These are phyloP conservation scores for Hemibagrus wyckioides DNA, from an alignment of 2,113 vertebrate genomes.

Conservation along the genomic window DNA sequence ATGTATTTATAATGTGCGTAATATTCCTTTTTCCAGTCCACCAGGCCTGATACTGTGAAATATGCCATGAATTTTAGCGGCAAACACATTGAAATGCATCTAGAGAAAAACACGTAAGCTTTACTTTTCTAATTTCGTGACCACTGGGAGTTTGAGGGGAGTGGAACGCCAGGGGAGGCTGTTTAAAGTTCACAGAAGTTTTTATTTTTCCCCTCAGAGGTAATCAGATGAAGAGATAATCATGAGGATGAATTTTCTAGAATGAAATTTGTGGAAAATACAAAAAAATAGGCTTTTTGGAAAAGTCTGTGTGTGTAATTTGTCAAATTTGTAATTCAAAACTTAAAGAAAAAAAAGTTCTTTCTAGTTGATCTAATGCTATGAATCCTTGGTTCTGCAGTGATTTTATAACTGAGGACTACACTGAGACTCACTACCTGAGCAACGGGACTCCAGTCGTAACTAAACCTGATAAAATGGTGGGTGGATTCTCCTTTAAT, in stretches of 20 bases:
- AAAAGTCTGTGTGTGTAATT: background rate
- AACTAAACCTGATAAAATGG: conserved; percentile 64
- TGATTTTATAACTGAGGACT: conserved; percentile 68
- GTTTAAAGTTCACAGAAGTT: background rate
- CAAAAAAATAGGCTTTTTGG: background rate
- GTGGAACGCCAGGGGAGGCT: background rate
- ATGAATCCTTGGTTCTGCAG: conserved; percentile 56
- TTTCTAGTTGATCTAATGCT: background rate
- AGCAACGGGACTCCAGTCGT: conserved; percentile 66
- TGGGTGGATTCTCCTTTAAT: conserved; percentile 53
- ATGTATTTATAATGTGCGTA: background rate
- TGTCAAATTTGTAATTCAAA: background rate
- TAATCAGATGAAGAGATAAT: no score
- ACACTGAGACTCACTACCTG: conserved; percentile 73
- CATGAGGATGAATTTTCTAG: background rate
- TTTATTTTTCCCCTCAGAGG: background rate
- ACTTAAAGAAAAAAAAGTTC: background rate
- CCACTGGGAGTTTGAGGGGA: background rate
- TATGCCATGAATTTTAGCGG: conserved; percentile 70
- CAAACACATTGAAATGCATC: conserved; percentile 67
- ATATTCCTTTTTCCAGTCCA: conserved; percentile 40
- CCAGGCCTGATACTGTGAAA: conserved; percentile 62
- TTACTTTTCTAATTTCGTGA: background rate
- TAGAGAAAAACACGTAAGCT: conserved; percentile 70
- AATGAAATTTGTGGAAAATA: background rate